Percentiles rank a stretch among this genome's conserved stretches.
Conservation (phyloP, 1,140 invertebrate genomes). For the Aphis gossypii region DNA sequence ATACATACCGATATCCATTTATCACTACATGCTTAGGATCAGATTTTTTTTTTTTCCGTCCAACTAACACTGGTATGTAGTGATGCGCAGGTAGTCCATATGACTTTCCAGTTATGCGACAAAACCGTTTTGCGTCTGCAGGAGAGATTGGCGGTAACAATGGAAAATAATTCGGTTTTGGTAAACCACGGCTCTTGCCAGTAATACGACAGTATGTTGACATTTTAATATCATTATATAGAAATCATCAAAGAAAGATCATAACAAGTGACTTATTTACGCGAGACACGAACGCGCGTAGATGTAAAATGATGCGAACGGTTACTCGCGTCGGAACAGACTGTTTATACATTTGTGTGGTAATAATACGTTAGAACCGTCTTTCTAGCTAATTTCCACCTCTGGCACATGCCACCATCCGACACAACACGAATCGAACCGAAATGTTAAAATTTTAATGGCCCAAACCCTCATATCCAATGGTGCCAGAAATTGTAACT, state of each 20-base stretch:
- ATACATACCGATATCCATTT: conserved; percentile 78
- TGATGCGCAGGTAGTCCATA: conserved; percentile 78
- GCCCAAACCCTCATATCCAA: conserved; percentile 49
- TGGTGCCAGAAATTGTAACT: conserved; percentile 39
- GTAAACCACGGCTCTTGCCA: conserved; percentile 78
- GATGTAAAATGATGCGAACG: not conserved
- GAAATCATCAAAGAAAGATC: not conserved
- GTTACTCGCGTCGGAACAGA: conserved; percentile 57
- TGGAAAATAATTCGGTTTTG: conserved; percentile 84
- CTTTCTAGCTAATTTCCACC: conserved; percentile 52
- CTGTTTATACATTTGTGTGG: conserved; percentile 47
- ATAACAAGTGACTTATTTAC: not conserved
- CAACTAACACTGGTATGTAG: conserved; percentile 77
- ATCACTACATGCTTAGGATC: conserved; percentile 68
- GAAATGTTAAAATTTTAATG: conserved; percentile 56
- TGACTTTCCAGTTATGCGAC: conserved; percentile 82
- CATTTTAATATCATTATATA: conserved; percentile 59
- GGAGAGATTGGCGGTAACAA: conserved; percentile 81
- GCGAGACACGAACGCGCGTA: not conserved
- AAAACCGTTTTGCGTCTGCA: conserved; percentile 79
- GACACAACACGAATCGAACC: conserved; percentile 56
- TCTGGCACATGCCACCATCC: conserved; percentile 47
- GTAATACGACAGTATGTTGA: conserved; percentile 80
- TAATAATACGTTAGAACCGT: conserved; percentile 52
- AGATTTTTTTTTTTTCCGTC: conserved; percentile 59